These are phyloP conservation scores for Strix uralensis DNA, from an alignment of 2,113 vertebrate species.

Conservation along the genomic window DNA sequence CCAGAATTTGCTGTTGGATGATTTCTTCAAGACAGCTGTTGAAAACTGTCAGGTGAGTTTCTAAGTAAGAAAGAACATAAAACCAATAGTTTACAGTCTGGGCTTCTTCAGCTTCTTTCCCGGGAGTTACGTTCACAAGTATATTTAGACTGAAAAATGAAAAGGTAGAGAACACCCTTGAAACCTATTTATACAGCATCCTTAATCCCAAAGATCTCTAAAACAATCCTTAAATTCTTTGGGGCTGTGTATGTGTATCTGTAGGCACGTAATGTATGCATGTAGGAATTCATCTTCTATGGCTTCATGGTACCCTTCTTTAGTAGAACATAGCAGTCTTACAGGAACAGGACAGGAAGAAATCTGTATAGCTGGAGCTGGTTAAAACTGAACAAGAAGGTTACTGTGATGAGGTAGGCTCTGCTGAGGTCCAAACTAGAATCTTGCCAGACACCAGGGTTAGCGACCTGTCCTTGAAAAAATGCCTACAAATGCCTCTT, in stretches of 20 bases:
- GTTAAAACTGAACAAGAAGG: not conserved
- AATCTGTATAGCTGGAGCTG: not conserved
- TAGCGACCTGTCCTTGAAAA: not conserved
- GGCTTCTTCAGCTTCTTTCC: not conserved
- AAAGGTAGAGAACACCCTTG: not conserved
- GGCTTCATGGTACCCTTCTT: not conserved
- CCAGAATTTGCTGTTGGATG: slow-evolving; percentile 89
- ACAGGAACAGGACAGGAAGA: not conserved
- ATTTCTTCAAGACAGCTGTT: slow-evolving; percentile 88
- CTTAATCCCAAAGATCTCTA: not conserved
- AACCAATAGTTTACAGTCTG: not conserved
- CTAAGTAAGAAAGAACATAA: not conserved
- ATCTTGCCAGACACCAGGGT: not conserved
- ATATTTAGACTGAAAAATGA: not conserved
- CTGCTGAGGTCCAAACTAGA: not conserved
- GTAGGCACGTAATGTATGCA: not conserved
- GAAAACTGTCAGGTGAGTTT: slow-evolving; percentile 88
- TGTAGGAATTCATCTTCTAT: not conserved
- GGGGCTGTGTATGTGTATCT: not conserved
- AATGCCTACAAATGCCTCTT: not conserved
- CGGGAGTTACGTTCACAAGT: not conserved
- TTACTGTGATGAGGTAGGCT: not conserved
- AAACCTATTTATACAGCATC: not conserved
- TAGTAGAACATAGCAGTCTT: not conserved
- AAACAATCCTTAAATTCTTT: not conserved